Base-by-base conservation (phyloP, 2,888 invertebrate species). In the Ennomos fuscantarius region DNA sequence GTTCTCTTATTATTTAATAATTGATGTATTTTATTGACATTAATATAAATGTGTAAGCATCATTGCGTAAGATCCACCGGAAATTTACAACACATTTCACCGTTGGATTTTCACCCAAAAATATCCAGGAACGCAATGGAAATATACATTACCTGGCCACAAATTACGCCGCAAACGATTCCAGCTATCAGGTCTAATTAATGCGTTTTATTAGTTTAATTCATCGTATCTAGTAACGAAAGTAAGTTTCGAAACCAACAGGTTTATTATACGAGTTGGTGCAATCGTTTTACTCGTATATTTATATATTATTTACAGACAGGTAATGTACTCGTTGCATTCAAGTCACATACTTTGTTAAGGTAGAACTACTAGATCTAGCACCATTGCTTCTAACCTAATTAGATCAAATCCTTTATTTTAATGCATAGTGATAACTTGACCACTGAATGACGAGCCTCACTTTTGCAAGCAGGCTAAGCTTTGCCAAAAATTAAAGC, bases 1-100 rank as follows among this genome's bases (percentile, higher is more conserved):
- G 84, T 85, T 83, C 73, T 83, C 86, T 89, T 89, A 86, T 77
- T 77, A 88, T 79, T 76, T 87, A 87, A 73, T 89, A 89, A 89
- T 89, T 89, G 86, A 87, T 89, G 79, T 69, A 78, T 44, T 74
- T 79, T 76, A 87, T 88, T 89, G 85, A 87, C 87, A 76, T 77
- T 72, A 65, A 53, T 65, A 76, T 59, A 72, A 72, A 64, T 66
- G 72, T 68, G 69, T 69, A 60, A 68, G 60, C 60, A 12, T 39
- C 56, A 47, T 51, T 58, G 51, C 43, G 31, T 15, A 47, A 8
- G 40, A 8, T 9, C 35, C 44, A 39, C 44, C 9, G 24, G n/a
- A 1, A 6, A 34, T 35, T 46, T 8, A 34, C 31, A 36, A 42
- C 46, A 15, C 5, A 12, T 41, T 8, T 9, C 9, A n/a, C 37